These are phyloP conservation scores for Desmodus rotundus DNA, from an alignment of 2,113 vertebrate species.

Conservation along the genomic window DNA sequence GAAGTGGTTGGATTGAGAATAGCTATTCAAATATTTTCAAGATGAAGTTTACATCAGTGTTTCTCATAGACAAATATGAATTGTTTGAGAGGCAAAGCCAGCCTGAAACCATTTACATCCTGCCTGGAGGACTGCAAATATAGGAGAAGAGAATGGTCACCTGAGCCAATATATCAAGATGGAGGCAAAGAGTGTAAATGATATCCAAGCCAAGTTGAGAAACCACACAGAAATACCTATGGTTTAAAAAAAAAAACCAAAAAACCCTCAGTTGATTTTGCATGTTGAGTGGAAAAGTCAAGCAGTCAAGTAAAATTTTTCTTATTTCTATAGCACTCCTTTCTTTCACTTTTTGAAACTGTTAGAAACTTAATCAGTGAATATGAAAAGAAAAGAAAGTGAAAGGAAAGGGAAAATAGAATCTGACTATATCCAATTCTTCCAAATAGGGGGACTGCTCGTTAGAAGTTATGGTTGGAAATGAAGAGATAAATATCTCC, in stretches of 20 bases:
- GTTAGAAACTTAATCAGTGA: not conserved
- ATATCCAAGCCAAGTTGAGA: not conserved
- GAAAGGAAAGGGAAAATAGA: not conserved
- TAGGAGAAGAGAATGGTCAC: not conserved
- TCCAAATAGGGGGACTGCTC: no score
- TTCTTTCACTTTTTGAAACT: not conserved
- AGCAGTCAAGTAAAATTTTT: not conserved
- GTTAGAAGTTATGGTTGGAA: no score
- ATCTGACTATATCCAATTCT: not conserved
- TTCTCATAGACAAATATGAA: no score
- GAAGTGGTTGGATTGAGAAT: not conserved
- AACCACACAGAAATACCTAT: not conserved
- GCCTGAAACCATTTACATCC: not conserved
- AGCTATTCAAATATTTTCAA: not conserved
- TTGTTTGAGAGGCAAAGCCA: no score
- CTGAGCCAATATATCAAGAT: not conserved
- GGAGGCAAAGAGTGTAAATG: not conserved
- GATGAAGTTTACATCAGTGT: not conserved
- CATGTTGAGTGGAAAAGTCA: not conserved
- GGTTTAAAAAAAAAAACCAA: no score
- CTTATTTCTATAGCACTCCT: not conserved
- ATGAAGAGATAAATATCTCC: no score
- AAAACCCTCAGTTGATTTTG: not conserved
- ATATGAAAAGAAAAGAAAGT: not conserved
- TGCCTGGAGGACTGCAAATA: not conserved